These are phyloP conservation scores for Vanacampus margaritifer DNA, from an alignment of 2,113 vertebrate genomes.

Conservation along the genomic window DNA sequence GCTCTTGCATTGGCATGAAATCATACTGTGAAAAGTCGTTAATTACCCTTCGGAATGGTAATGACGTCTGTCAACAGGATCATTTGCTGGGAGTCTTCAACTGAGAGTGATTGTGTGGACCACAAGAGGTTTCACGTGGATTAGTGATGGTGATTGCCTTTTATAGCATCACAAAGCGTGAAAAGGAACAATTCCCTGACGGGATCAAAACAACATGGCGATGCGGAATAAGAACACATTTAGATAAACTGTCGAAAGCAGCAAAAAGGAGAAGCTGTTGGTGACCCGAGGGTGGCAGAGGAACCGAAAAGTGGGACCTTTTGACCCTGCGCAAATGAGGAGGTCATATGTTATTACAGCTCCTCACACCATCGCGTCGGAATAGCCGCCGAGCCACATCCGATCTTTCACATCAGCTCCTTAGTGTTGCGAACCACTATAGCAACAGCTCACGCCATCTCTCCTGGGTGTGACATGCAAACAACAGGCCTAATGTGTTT, in stretches of 20 bases:
- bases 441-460: constrained; percentile 29
- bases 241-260: constrained; percentile 3
- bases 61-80: constrained; percentile 57
- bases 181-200: constrained; percentile 11
- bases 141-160: constrained; percentile 40
- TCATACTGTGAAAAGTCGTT: constrained; percentile 39
- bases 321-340: constrained; percentile 43
- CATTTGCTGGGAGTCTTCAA: constrained; percentile 42
- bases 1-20: constrained; percentile 38
- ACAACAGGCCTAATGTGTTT: constrained; percentile 50
- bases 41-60: constrained; percentile 46
- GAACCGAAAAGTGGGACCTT: constrained; percentile 28
- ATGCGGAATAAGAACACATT: constrained; percentile 13
- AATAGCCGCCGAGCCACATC: constrained; percentile 21
- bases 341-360: constrained; percentile 35
- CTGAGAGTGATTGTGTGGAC: constrained; percentile 44
- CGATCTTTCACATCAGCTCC: constrained; percentile 48
- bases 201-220: constrained; percentile 7
- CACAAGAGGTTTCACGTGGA: constrained; percentile 46
- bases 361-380: constrained; percentile 42
- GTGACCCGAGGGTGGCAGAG: constrained; percentile 14
- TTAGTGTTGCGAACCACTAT: constrained; percentile 34
- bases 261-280: constrained; percentile 4
- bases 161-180: constrained; percentile 13
- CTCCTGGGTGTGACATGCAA: constrained; percentile 50